Percentiles rank a stretch among this genome's conserved stretches.
Conservation (phyloP, 2,113 vertebrate species). For the Osmerus mordax region DNA sequence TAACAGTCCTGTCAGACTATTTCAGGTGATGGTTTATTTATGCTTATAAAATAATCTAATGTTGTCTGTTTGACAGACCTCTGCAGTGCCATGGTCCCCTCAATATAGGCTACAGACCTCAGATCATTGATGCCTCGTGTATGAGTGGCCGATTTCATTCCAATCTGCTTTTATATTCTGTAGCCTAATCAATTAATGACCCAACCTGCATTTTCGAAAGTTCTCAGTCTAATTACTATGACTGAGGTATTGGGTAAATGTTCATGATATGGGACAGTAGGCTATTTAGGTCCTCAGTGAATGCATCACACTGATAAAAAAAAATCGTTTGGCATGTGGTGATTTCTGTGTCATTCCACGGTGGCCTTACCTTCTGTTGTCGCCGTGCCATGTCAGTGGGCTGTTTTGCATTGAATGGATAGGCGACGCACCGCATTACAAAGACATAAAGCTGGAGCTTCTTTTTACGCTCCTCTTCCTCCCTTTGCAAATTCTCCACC, state of each 20-base stretch:
- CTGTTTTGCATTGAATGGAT: constrained; percentile 97
- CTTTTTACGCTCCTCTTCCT: constrained; percentile 95
- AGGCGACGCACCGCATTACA: constrained; percentile 95
- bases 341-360: constrained; percentile 40
- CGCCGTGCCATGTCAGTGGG: constrained; percentile 97
- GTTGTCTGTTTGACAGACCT: background rate
- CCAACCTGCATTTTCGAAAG: too few species aligned
- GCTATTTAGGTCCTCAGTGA: constrained; percentile 65
- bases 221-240: too few species aligned
- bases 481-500: constrained; percentile 89
- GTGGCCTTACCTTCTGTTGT: constrained; percentile 91
- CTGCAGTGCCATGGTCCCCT: constrained; percentile 24
- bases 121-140: too few species aligned
- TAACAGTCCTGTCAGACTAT: too few species aligned
- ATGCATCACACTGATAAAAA: constrained; percentile 59
- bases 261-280: background rate
- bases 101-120: constrained; percentile 1
- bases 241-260: background rate
- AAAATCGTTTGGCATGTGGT: constrained; percentile 52
- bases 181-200: too few species aligned
- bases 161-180: too few species aligned
- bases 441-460: constrained; percentile 97
- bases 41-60: too few species aligned
- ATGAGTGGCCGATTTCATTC: too few species aligned
- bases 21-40: too few species aligned